Conservation (phyloP, 2,113 vertebrate genomes). For the Perca fluviatilis region DNA sequence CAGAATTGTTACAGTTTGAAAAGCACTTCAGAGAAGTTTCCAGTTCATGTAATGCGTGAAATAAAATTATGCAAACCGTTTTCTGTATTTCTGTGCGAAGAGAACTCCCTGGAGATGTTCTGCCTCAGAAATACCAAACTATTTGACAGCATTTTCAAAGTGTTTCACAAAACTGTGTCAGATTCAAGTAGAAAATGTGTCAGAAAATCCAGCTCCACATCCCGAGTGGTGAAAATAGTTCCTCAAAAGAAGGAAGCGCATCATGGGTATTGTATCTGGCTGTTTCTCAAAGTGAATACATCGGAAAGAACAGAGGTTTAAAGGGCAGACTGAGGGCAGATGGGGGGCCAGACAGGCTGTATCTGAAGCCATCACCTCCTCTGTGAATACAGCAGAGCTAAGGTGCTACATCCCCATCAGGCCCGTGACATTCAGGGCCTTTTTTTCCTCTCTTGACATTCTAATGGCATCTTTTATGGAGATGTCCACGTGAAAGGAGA, state of each 20-base stretch:
- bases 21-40: constrained; percentile 42
- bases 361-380: constrained; percentile 67
- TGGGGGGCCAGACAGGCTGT: constrained; percentile 46
- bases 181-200: constrained; percentile 51
- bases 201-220: constrained; percentile 44
- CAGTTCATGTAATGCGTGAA: constrained; percentile 44
- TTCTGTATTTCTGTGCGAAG: constrained; percentile 49
- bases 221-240: constrained; percentile 59
- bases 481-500: constrained; percentile 59
- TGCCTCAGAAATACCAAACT: constrained; percentile 55
- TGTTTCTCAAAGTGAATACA: constrained; percentile 65
- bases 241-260: constrained; percentile 49
- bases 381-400: constrained; percentile 45
- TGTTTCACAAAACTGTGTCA: constrained; percentile 65
- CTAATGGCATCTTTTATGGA: constrained; percentile 70
- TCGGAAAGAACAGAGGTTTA: constrained; percentile 62
- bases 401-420: constrained; percentile 59
- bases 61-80: constrained; percentile 55
- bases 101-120: constrained; percentile 57
- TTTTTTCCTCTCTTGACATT: constrained; percentile 70
- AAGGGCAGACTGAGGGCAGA: constrained; percentile 66
- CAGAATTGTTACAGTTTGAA: constrained; percentile 44
- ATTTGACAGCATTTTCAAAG: constrained; percentile 65
- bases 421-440: constrained; percentile 64
- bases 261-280: constrained; percentile 55